These are phyloP conservation scores for Microcebus murinus DNA, from an alignment of 2,113 vertebrate genomes.

Conservation along the genomic window DNA sequence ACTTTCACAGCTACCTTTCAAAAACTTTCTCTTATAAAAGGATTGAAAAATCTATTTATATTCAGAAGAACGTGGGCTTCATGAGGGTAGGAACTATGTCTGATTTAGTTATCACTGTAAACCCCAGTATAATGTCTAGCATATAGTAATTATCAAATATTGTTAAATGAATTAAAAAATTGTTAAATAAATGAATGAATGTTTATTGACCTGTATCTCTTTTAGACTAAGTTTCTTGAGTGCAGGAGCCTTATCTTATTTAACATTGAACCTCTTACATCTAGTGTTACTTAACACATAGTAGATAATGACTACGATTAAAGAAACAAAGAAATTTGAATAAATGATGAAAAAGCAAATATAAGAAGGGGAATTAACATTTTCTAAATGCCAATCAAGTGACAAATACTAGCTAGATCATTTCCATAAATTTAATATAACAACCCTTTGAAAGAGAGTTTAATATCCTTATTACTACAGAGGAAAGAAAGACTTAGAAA, in stretches of 20 bases:
- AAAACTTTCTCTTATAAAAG: not conserved
- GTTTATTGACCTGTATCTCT: not conserved
- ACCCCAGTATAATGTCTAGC: not conserved
- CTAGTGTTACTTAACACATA: not conserved
- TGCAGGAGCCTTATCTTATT: not conserved
- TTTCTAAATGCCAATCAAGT: conserved; percentile 21
- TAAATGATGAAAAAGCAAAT: conserved; percentile 1
- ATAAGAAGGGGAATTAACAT: not conserved
- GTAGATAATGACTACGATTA: not conserved
- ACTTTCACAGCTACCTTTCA: not conserved
- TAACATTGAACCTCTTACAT: not conserved
- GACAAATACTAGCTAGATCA: not conserved
- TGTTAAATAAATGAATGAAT: not conserved
- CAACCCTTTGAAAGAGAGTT: conserved; percentile 8
- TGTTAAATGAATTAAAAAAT: not conserved
- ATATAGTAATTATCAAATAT: not conserved
- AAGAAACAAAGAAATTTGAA: not conserved
- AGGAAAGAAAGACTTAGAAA: not conserved
- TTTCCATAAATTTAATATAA: conserved; percentile 21
- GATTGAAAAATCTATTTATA: not conserved
- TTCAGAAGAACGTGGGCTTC: not conserved
- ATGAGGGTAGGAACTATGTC: not conserved
- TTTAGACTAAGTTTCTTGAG: not conserved
- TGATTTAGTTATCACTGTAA: not conserved
- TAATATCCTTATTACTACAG: not conserved